A percentile compares a stretch with the other conserved stretches of the same genome.
These are phyloP conservation scores for Varanus komodoensis DNA, from an alignment of 2,113 vertebrate genomes.

Conservation along the genomic window DNA sequence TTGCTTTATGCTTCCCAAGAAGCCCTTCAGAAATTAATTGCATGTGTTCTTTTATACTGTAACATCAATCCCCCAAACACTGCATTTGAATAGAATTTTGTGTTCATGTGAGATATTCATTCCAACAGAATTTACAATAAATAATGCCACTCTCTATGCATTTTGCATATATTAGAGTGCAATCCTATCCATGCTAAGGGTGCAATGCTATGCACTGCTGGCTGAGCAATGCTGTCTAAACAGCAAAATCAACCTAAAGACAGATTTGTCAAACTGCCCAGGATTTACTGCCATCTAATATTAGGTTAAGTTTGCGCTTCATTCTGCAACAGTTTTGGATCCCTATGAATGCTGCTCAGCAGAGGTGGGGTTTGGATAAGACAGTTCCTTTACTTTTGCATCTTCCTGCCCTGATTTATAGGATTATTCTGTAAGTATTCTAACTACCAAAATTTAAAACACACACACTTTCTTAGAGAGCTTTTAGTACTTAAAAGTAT, in stretches of 20 bases:
- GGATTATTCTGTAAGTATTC: background rate
- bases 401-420: no score
- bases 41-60: background rate
- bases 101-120: background rate
- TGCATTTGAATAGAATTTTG: background rate
- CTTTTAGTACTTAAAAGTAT: background rate
- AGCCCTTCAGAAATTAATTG: background rate
- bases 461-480: background rate
- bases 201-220: no score
- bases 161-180: background rate
- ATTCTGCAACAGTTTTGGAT: background rate
- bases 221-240: no score
- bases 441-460: background rate
- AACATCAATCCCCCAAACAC: background rate
- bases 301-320: background rate
- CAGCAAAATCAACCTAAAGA: background rate
- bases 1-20: background rate
- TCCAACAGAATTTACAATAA: background rate
- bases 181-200: no score
- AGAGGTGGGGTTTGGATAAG: no score
- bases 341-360: background rate
- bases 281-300: background rate
- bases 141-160: background rate
- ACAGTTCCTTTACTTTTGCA: no score
- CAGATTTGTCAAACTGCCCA: background rate